A percentile compares a stretch with the other conserved stretches of the same genome.
These are phyloP conservation scores for Cygnus olor DNA, from an alignment of 2,797 vertebrate genomes.

Conservation along the genomic window DNA sequence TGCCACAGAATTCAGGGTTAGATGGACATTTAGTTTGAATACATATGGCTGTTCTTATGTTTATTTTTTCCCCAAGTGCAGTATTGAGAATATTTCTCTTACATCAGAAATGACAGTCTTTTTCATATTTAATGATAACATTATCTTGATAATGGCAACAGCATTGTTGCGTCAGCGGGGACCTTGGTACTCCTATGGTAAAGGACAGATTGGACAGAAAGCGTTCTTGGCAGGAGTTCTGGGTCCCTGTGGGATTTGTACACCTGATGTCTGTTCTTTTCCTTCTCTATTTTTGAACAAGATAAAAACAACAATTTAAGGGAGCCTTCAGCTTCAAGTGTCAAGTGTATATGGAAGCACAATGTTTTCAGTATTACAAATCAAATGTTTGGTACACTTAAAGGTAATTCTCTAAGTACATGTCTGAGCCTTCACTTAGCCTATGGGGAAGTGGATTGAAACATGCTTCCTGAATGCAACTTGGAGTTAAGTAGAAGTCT, in stretches of 20 bases:
- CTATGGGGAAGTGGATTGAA: background rate
- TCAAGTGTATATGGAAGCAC: background rate
- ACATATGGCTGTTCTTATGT: background rate
- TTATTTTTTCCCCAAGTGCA: background rate
- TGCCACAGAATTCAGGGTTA: background rate
- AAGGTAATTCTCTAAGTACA: background rate
- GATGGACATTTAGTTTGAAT: background rate
- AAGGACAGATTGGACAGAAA: background rate
- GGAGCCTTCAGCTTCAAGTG: too few species aligned
- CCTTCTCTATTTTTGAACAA: background rate
- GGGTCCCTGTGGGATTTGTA: background rate
- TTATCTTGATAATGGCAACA: background rate
- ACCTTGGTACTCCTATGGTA: background rate
- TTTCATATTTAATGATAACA: background rate
- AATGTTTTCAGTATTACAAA: background rate
- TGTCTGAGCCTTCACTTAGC: background rate
- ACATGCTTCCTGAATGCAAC: background rate
- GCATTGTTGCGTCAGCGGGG: background rate
- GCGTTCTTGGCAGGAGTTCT: background rate
- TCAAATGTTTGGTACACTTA: background rate
- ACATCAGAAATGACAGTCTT: background rate
- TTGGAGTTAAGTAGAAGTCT: background rate
- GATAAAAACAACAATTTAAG: too few species aligned
- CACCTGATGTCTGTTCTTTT: background rate
- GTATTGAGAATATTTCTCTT: background rate